phyloP scores from a whole-genome alignment of 2,888 invertebrate genomes.

The Lochmaea crataegi region DNA sequence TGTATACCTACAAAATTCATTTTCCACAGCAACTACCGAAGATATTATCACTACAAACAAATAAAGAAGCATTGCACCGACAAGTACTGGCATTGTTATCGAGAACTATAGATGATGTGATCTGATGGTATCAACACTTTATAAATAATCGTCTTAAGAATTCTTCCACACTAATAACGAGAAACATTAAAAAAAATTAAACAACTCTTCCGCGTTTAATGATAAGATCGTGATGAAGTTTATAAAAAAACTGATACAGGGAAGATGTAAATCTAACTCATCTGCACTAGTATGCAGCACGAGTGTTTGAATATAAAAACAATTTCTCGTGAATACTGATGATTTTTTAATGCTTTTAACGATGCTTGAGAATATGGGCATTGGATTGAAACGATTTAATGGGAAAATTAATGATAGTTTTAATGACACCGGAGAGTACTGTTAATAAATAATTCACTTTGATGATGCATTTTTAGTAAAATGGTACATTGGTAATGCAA shows the following conservation, averaged over 20 bases:
- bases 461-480: no score
- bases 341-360: background rate
- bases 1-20: slow-evolving; percentile 4
- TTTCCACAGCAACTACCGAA: background rate
- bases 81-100: background rate
- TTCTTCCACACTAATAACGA: background rate
- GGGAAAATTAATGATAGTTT: background rate
- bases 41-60: background rate
- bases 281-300: background rate
- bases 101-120: background rate
- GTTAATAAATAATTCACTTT: no score
- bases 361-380: background rate
- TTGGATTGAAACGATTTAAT: background rate
- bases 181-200: background rate
- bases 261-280: background rate
- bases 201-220: slow-evolving; percentile 8
- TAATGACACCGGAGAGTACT: no score
- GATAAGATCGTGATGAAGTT: background rate
- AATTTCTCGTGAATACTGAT: background rate
- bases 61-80: background rate
- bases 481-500: no score
- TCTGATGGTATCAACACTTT: background rate
- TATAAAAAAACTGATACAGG: background rate
- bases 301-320: background rate
- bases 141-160: background rate